Evolutionary conservation across 2,797 vertebrate genomes (phyloP), one percentile per base, ranked within the genome.

Genomic region (Anabacerthia variegaticeps): DNA sequence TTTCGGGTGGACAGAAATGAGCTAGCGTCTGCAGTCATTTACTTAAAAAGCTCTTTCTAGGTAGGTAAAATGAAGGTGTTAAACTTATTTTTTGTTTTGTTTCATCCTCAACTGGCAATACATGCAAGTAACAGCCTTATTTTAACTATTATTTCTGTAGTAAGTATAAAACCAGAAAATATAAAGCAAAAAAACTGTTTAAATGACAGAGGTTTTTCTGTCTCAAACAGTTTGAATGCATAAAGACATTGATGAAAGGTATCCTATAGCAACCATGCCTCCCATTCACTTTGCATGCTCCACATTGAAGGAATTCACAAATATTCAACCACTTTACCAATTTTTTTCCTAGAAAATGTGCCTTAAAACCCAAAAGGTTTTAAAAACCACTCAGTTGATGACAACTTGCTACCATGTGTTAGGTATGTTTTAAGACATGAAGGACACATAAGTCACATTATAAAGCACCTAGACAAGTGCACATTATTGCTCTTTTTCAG

Each of bases 291-390:
- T 80, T 36, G 39, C 13, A 17, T 54, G 72, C 16, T 77, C 23
- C 23, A 0, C 1, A 1, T 14, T 36, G 11, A 52, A 93, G 36
- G 7, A 69, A 49, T 1, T 43, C 21, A 48, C 7, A 69, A 55
- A 69, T 61, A 77, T 43, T 72, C 21, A 5, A 56, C 7, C 8
- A 56, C 13, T 66, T 52, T 5, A 65, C 5, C 15, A 37, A 14
- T 2, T 19, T 28, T 48, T 44, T 77, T 37, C 24, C 17, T 39
- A 44, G 7, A 52, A 83, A 61, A 83, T 55, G 12, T 84, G 22
- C 44, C 43, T 63, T 81, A 41, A 49, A 58, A 69, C 22, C 0
- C 3, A 11, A 48, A 74, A 72, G 3, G 1, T 73, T 34, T 48
- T 61, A 37, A 83, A 85, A 81, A 54, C 22, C 27, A 30, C 26